Evolutionary conservation across 2,113 vertebrate species (phyloP).

Genomic region (Pangasianodon hypophthalmus): DNA sequence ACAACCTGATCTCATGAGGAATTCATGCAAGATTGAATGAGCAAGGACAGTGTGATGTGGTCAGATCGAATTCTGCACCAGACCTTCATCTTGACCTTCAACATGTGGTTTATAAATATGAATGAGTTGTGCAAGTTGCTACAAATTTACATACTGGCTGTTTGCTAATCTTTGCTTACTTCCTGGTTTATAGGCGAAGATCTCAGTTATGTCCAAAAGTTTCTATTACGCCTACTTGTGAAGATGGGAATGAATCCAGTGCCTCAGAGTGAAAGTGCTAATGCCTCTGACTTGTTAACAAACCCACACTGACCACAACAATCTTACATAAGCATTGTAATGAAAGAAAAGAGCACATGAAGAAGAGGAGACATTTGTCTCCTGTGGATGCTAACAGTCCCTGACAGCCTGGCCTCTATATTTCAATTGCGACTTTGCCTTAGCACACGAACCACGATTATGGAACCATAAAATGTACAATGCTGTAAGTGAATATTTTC

Average conservation of each 20-base stretch:
- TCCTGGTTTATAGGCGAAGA: neutral
- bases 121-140: neutral
- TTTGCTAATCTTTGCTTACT: neutral
- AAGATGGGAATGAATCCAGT: constrained; percentile 4
- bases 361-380: constrained; percentile 39
- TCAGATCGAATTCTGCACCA: neutral
- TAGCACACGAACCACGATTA: neutral
- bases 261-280: constrained; percentile 14
- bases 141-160: neutral
- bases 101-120: neutral
- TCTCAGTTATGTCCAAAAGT: neutral
- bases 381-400: constrained; percentile 20
- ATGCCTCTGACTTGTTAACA: constrained; percentile 27
- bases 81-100: neutral
- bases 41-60: too few relatives aligned
- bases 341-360: constrained; percentile 14
- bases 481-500: neutral
- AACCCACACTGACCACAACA: constrained; percentile 27
- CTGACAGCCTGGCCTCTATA: constrained; percentile 39
- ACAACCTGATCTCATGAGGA: neutral
- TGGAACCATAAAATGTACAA: neutral
- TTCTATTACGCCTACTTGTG: neutral
- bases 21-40: neutral
- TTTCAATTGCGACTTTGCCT: constrained; percentile 10
- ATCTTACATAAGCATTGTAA: constrained; percentile 33